Evolutionary conservation across 2,113 vertebrate genomes (phyloP), one percentile per base, ranked within the genome.

Genomic region (cat (Felis catus)): DNA sequence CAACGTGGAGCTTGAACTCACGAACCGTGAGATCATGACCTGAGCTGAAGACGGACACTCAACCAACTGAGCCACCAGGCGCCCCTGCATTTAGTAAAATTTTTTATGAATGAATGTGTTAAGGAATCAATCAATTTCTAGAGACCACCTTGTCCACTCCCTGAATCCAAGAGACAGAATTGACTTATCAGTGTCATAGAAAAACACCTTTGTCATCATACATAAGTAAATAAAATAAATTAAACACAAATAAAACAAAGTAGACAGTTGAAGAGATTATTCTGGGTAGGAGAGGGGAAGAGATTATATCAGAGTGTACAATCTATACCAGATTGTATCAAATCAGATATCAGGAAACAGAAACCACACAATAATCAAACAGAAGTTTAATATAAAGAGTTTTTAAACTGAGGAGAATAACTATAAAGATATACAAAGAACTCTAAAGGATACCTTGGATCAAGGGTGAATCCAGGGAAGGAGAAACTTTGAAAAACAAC

Each of bases 361-460:
- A 93, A 79, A 68, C 25, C 4, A 85, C 15, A 78, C 1, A 61
- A 39, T 70, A 39, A 94, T 55, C 70, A 87, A 96, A 87, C 12
- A 71, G 36, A 90, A 83, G 21, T 65, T 84, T 81, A 68, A 63
- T 31, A 70, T 19, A 12, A 89, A 91, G 6, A 89, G 81, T 68
- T 66, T 80, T 74, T 88, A 92, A 83, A 48, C 33, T 65, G 23
- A 78, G 39, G 7, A 96, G 29, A 95, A 39, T 65, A 92, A 92
- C 41, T 70, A 82, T 21, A 63, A 94, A 16, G 39, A 36, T 89
- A 23, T 45, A 78, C 89, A 61, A 29, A 94, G 80, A 95, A 80
- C 13, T 71, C 39, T 79, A 48, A 93, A 14, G 4, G 33, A 48
- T 65, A 53, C 11, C 29, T 87, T 94, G 33, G 0, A 51, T 39